Percentiles rank a stretch among this genome's conserved stretches.
Conservation (phyloP, 2,797 vertebrate species). For the Falco columbarius region DNA sequence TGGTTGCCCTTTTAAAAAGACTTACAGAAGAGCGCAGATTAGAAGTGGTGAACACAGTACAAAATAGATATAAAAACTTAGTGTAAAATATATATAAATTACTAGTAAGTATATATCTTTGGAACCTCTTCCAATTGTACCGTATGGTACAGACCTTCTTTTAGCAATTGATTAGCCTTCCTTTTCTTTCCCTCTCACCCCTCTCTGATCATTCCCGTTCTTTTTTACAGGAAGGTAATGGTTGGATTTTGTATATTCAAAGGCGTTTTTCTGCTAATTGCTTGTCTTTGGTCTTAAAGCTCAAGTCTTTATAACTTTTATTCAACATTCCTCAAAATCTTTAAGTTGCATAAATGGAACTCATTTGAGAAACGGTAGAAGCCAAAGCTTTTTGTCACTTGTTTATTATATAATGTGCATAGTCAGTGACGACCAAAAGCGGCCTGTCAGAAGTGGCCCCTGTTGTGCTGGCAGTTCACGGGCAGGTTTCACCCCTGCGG, state of each 20-base stretch:
- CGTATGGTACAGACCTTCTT: background rate
- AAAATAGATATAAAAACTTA: background rate
- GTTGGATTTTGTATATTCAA: background rate
- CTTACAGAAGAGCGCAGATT: background rate
- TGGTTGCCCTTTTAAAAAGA: background rate
- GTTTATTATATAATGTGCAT: accelerated
- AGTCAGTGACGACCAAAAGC: background rate
- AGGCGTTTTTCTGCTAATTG: background rate
- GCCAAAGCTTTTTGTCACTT: background rate
- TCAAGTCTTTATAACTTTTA: background rate
- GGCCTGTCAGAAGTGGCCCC: accelerated
- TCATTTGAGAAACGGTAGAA: background rate
- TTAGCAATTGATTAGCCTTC: background rate
- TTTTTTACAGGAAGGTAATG: background rate
- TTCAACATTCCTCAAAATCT: background rate
- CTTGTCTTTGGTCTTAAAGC: background rate
- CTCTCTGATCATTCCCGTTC: background rate
- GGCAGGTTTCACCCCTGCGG: background rate
- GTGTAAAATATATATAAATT: background rate
- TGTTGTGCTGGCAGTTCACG: accelerated
- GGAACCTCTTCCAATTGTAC: background rate
- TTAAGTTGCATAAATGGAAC: background rate
- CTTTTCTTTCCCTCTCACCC: background rate
- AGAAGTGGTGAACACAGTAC: background rate
- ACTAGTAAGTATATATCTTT: background rate